These are phyloP conservation scores for Polyommatus iphigenia DNA, from an alignment of 2,888 invertebrate genomes.

Conservation along the genomic window DNA sequence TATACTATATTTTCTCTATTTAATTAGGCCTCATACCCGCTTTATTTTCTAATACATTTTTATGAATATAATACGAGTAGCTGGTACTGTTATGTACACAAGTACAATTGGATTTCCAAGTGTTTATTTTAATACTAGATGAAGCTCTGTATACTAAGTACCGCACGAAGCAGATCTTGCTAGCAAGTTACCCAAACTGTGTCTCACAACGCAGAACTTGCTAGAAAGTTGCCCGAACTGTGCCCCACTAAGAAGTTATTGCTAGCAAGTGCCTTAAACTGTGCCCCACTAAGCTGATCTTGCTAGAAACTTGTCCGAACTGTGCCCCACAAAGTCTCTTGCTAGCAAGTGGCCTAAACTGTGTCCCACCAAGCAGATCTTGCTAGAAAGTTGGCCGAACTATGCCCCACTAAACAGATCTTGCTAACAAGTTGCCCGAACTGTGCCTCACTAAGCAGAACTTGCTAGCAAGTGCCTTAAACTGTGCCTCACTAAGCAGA, in stretches of 20 bases:
- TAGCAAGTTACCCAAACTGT: no score
- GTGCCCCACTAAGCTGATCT: background rate
- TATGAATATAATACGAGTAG: background rate
- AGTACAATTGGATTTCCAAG: background rate
- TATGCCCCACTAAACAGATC: background rate
- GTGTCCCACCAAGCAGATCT: background rate
- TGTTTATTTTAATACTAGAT: background rate
- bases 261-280: background rate
- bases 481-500: background rate
- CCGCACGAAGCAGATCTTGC: no score
- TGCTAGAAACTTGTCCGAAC: no score
- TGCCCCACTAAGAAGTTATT: background rate
- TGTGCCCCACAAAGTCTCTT: no score
- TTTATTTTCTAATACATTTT: background rate
- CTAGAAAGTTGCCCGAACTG: no score
- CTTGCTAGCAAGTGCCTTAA: background rate
- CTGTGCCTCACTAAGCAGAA: no score
- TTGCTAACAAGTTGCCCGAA: no score
- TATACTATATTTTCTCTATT: background rate
- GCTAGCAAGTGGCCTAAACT: no score
- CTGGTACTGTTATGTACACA: background rate
- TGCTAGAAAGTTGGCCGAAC: background rate
- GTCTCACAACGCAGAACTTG: no score
- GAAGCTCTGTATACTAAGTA: no score
- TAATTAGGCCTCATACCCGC: conserved; percentile 3